A percentile compares a stretch with the other conserved stretches of the same genome.
Evolutionary conservation across 1,140 invertebrate species (phyloP).

Genomic region (Pseudomyrmex pallidus): DNA sequence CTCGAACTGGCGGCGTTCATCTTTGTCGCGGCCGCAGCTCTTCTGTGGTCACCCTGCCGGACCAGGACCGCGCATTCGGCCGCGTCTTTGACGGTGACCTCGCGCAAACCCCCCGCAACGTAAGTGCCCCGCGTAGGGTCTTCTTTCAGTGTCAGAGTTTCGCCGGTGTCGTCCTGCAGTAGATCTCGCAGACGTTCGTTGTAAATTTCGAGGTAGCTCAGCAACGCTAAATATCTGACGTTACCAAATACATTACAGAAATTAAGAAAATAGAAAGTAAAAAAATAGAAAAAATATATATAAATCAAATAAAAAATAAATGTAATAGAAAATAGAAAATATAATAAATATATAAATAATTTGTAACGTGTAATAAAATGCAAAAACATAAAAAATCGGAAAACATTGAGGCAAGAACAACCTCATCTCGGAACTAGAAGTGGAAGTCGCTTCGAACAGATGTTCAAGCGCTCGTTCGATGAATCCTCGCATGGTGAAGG

Average conservation of each 20-base stretch:
- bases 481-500: slow-evolving; percentile 93
- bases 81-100: slow-evolving; percentile 92
- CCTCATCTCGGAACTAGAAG: slow-evolving; percentile 90
- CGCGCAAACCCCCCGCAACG: slow-evolving; percentile 87
- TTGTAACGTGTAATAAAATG: background rate
- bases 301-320: background rate
- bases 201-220: slow-evolving; percentile 98
- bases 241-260: background rate
- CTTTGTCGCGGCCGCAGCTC: slow-evolving; percentile 91
- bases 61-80: slow-evolving; percentile 91
- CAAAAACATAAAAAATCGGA: background rate
- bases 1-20: slow-evolving; percentile 96
- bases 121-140: slow-evolving; percentile 80
- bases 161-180: slow-evolving; percentile 86
- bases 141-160: slow-evolving; percentile 81
- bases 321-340: background rate
- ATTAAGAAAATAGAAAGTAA: too few species aligned
- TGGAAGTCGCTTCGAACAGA: slow-evolving; percentile 95
- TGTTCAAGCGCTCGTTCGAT: slow-evolving; percentile 96
- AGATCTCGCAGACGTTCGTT: slow-evolving; percentile 95
- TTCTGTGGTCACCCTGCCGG: slow-evolving; percentile 90
- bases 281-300: background rate
- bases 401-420: background rate
- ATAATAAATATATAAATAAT: background rate
- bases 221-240: slow-evolving; percentile 90